Conservation (phyloP, 2,797 vertebrate species). For the Orestias chungarensis region DNA sequence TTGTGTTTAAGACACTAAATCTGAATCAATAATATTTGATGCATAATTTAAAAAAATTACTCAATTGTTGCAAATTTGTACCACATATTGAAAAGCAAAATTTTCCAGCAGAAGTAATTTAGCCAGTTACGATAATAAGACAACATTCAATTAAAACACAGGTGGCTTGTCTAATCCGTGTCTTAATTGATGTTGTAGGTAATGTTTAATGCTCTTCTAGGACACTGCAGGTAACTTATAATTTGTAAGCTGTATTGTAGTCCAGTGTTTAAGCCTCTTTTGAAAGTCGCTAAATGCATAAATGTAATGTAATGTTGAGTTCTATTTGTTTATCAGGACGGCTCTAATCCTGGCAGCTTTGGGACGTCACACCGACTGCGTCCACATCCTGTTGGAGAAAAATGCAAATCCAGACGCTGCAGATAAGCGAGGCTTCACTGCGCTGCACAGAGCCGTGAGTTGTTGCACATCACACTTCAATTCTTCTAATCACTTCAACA, state of each 20-base stretch:
- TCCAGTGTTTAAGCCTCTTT: no score
- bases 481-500: not conserved
- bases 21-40: not conserved
- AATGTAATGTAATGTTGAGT: not conserved
- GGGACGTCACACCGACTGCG: conserved; percentile 90
- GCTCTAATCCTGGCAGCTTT: conserved; percentile 93
- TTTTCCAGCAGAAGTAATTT: not conserved
- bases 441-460: conserved; percentile 87
- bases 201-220: no score
- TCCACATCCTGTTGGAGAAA: conserved; percentile 94
- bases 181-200: no score
- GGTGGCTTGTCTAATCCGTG: no score
- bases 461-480: not conserved
- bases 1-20: not conserved
- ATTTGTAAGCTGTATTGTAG: no score
- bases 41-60: no score
- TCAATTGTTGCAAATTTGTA: not conserved
- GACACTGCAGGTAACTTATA: no score
- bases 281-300: no score
- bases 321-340: conserved; percentile 77
- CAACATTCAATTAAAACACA: no score
- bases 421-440: conserved; percentile 90
- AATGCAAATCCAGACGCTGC: conserved; percentile 88
- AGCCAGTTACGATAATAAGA: no score
- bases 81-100: not conserved